Conservation (phyloP, 2,113 vertebrate species). For the Podarcis cretensis region DNA sequence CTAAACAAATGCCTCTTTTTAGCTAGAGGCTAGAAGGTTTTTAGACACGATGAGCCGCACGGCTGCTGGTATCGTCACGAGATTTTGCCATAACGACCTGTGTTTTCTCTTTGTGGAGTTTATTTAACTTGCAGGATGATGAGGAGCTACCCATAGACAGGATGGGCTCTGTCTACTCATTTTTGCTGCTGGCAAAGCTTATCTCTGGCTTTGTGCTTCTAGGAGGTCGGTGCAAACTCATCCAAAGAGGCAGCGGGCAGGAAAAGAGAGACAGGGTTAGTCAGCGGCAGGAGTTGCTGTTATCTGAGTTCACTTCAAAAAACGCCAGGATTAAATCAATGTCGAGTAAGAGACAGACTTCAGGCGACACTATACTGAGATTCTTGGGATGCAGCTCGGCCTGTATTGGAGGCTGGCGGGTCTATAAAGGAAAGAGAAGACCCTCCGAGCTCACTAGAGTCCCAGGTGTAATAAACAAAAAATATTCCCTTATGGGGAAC, state of each 20-base stretch:
- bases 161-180: not conserved
- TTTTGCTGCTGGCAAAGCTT: not conserved
- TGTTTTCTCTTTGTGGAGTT: not conserved
- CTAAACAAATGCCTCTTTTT: not conserved
- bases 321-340: not conserved
- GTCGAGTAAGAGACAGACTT: not conserved
- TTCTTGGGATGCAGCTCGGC: too few relatives aligned
- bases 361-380: too few relatives aligned
- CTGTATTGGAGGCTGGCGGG: too few relatives aligned
- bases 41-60: not conserved
- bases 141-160: not conserved
- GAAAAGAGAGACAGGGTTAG: not conserved
- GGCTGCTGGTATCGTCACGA: too few relatives aligned
- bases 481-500: too few relatives aligned
- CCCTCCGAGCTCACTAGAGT: too few relatives aligned
- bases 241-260: not conserved
- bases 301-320: not conserved
- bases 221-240: not conserved
- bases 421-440: too few relatives aligned
- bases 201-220: not conserved
- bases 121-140: conserved; percentile 8
- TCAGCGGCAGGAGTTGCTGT: not conserved
- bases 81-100: not conserved
- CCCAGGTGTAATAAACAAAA: too few relatives aligned
- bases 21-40: not conserved